Percentiles rank a stretch among this genome's conserved stretches.
These are phyloP conservation scores for Notiomystis cincta DNA, from an alignment of 2,113 vertebrate species.

Conservation along the genomic window DNA sequence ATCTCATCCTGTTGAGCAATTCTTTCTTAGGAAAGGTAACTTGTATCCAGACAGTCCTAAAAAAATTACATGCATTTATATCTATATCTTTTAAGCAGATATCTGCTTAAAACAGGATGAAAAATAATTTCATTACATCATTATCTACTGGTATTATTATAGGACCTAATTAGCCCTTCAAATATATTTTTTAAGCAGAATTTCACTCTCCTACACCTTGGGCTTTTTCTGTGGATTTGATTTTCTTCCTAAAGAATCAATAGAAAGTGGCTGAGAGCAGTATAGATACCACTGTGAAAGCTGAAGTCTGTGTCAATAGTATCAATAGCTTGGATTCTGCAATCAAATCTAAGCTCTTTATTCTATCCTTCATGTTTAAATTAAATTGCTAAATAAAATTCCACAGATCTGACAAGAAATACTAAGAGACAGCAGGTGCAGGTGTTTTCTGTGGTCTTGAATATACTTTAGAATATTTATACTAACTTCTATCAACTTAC, in stretches of 20 bases:
- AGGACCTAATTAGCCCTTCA: not conserved
- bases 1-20: not conserved
- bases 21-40: not conserved
- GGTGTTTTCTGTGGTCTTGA: not conserved
- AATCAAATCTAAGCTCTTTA: not conserved
- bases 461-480: not conserved
- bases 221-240: not conserved
- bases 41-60: not conserved
- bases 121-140: not conserved
- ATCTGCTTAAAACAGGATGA: not conserved
- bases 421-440: not conserved
- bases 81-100: too few species aligned
- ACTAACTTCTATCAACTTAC: not conserved
- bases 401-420: not conserved
- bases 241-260: not conserved
- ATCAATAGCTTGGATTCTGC: not conserved
- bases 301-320: not conserved
- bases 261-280: not conserved
- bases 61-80: not conserved
- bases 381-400: not conserved
- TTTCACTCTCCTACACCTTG: not conserved
- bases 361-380: not conserved
- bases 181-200: not conserved
- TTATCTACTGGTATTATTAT: not conserved
- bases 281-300: not conserved